A percentile compares a stretch with the other conserved stretches of the same genome.
These are phyloP conservation scores for Mormyrus proboscirostris DNA, from an alignment of 2,797 vertebrate genomes.

Conservation along the genomic window DNA sequence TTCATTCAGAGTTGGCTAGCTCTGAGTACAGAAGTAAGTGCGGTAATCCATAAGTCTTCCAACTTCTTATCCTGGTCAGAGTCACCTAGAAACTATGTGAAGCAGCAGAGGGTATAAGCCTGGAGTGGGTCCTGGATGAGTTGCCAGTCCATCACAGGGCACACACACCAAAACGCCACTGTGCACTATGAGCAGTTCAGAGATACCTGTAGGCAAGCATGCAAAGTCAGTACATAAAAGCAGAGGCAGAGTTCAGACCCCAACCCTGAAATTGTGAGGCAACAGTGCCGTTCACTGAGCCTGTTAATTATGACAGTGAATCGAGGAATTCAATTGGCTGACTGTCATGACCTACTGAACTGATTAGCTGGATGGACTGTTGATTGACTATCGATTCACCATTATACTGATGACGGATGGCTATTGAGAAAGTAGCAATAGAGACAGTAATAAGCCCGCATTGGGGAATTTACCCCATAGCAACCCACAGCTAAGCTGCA, in stretches of 20 bases:
- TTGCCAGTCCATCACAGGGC: not conserved
- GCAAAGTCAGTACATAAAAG: not conserved
- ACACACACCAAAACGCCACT: not conserved
- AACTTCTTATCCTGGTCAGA: not conserved
- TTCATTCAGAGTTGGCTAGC: not conserved
- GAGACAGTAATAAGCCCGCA: not conserved
- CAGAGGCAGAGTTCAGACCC: not conserved
- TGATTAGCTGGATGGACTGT: not conserved
- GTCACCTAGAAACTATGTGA: not conserved
- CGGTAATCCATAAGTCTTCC: not conserved
- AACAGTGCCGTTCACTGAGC: not conserved
- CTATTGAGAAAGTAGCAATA: not conserved
- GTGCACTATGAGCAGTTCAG: not conserved
- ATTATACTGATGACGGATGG: not conserved
- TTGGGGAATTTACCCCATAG: not conserved
- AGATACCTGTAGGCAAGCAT: not conserved
- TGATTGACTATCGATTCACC: not conserved
- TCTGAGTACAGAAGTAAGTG: not conserved
- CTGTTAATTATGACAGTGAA: not conserved
- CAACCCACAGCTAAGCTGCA: not conserved
- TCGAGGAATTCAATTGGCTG: not conserved
- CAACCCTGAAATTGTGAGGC: not conserved
- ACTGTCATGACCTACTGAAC: not conserved
- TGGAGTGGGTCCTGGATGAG: not conserved
- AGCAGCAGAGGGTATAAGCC: not conserved